Conservation (phyloP, 1,140 invertebrate genomes). For the Diachasma alloeum region DNA sequence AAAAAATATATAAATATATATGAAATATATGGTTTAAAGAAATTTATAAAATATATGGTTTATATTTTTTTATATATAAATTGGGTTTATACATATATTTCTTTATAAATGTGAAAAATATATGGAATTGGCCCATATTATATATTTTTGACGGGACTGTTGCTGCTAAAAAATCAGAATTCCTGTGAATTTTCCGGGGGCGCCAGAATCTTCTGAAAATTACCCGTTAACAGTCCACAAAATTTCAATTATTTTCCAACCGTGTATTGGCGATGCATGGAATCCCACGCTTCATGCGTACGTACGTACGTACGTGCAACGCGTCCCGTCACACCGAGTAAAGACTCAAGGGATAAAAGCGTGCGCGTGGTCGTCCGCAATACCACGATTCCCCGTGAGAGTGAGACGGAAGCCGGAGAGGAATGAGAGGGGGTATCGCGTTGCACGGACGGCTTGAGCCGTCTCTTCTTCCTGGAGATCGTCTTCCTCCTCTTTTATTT, state of each 20-base stretch:
- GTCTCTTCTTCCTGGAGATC: not conserved
- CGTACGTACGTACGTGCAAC: not conserved
- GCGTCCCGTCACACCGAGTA: not conserved
- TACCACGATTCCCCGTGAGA: constrained; percentile 33
- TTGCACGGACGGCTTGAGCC: constrained; percentile 24
- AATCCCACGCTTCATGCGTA: constrained; percentile 12
- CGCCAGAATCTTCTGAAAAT: no score
- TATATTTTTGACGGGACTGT: no score
- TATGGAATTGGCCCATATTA: no score
- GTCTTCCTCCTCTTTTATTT: not conserved
- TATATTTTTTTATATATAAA: no score
- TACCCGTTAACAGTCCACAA: not conserved
- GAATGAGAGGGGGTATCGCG: constrained; percentile 15
- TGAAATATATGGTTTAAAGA: no score
- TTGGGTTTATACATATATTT: no score
- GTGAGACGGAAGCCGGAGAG: not conserved
- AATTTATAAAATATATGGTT: no score
- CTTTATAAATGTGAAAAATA: no score
- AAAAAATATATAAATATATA: no score
- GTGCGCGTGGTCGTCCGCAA: constrained; percentile 21
- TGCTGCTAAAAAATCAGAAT: no score
- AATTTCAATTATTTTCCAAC: no score
- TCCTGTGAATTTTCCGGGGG: no score
- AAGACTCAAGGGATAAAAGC: constrained; percentile 5
- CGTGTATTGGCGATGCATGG: not conserved